Evolutionary conservation across 2,888 invertebrate genomes (phyloP).

Genomic region (Arctia plantaginis): DNA sequence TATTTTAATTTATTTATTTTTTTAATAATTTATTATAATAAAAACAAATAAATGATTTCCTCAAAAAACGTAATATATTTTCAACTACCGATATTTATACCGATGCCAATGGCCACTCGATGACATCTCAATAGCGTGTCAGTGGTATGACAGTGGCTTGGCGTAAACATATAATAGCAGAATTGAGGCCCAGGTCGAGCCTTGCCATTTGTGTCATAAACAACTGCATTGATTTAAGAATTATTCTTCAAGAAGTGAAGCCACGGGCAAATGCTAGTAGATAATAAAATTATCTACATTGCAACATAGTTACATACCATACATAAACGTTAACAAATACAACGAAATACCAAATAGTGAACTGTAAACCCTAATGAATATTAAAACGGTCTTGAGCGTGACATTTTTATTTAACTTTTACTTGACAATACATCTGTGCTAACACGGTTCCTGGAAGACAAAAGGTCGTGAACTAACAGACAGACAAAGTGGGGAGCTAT

Average conservation of each 20-base stretch:
- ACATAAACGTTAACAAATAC: conserved; percentile 31
- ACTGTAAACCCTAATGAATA: conserved; percentile 69
- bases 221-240: too few species aligned
- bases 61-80: too few species aligned
- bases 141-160: too few species aligned
- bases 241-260: background rate
- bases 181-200: too few species aligned
- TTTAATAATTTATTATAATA: too few species aligned
- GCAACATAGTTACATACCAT: conserved; percentile 15
- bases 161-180: too few species aligned
- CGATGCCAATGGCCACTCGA: too few species aligned
- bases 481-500: conserved; percentile 26
- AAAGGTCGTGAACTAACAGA: conserved; percentile 23
- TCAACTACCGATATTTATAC: too few species aligned
- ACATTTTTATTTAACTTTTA: conserved; percentile 73
- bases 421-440: conserved; percentile 73
- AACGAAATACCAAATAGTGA: conserved; percentile 65
- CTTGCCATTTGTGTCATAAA: too few species aligned
- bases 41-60: too few species aligned
- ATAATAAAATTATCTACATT: background rate
- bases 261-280: background rate
- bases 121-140: too few species aligned
- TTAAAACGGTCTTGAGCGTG: conserved; percentile 59
- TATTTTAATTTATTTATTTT: too few species aligned
- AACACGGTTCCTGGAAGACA: conserved; percentile 55